Percentiles rank a stretch among this genome's conserved stretches.
These are phyloP conservation scores for Eurystomus glaucurus DNA, from an alignment of 2,797 vertebrate genomes.

Conservation along the genomic window DNA sequence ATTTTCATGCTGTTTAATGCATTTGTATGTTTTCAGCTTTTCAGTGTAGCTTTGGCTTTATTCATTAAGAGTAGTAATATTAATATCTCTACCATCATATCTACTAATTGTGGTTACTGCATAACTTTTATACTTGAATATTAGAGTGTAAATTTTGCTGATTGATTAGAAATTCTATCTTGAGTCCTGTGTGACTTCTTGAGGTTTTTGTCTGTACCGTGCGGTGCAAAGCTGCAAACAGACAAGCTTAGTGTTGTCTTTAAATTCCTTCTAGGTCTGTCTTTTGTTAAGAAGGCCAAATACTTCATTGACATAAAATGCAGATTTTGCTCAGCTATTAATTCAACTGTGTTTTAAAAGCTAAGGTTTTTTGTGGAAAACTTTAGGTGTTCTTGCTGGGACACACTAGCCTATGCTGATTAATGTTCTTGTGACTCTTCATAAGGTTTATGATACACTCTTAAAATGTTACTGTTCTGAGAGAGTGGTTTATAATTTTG, in stretches of 20 bases:
- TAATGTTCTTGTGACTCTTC: not conserved
- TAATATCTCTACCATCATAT: not conserved
- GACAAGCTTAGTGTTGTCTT: not conserved
- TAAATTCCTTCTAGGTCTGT: not conserved
- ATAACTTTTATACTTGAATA: not conserved
- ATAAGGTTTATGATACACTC: not conserved
- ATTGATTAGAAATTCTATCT: not conserved
- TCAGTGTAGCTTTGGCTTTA: not conserved
- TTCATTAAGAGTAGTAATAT: not conserved
- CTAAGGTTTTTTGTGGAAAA: not conserved
- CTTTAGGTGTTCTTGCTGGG: not conserved
- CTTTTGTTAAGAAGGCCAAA: not conserved
- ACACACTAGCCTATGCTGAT: not conserved
- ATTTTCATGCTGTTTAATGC: not conserved
- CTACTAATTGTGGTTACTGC: not conserved
- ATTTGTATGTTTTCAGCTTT: not conserved
- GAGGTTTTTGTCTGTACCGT: not conserved
- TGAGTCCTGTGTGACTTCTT: not conserved
- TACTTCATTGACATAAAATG: not conserved
- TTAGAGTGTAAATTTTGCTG: not conserved
- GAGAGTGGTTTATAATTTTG: not conserved
- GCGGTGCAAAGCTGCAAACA: not conserved
- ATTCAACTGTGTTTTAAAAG: not conserved
- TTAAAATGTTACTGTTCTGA: not conserved
- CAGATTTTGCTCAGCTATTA: not conserved